Conservation (phyloP, 2,797 vertebrate species). For the Benthosema pterotum region DNA sequence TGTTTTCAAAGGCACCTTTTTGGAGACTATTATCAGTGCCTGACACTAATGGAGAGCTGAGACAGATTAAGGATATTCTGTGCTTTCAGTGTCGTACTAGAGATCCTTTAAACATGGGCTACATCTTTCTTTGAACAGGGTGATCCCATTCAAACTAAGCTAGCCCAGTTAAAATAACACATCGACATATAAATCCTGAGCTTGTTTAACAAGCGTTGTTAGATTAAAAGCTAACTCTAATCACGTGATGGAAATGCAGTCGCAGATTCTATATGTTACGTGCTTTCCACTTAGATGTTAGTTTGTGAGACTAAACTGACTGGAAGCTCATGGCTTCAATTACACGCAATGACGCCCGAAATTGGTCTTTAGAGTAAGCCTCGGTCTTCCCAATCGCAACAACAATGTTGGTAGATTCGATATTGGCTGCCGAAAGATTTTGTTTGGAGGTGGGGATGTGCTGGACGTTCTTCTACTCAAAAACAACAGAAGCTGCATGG, state of each 20-base stretch:
- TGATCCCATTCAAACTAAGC: constrained; percentile 19
- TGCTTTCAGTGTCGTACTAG: not conserved
- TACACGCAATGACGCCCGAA: too few species aligned
- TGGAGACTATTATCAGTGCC: constrained; percentile 49
- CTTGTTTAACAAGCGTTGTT: constrained; percentile 27
- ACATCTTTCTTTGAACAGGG: not conserved
- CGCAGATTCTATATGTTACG: not conserved
- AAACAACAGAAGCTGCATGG: too few species aligned
- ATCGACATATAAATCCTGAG: constrained; percentile 40
- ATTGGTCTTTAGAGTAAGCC: too few species aligned
- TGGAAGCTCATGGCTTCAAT: too few species aligned
- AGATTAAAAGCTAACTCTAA: constrained; percentile 20
- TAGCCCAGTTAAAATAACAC: constrained; percentile 21
- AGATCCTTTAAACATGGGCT: constrained; percentile 20
- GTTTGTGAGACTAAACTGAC: constrained; percentile 21
- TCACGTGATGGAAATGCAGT: too few species aligned
- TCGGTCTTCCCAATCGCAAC: too few species aligned
- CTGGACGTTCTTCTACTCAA: too few species aligned
- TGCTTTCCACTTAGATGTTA: constrained; percentile 26
- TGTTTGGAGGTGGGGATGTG: too few species aligned
- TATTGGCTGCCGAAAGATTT: too few species aligned
- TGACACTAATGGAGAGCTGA: constrained; percentile 21
- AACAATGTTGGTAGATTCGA: too few species aligned
- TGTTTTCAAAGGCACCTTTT: constrained; percentile 66
- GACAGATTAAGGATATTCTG: constrained; percentile 6